Evolutionary conservation across 2,888 invertebrate genomes (phyloP), one percentile per base, ranked within the genome.

Genomic region (Phengaris arion): DNA sequence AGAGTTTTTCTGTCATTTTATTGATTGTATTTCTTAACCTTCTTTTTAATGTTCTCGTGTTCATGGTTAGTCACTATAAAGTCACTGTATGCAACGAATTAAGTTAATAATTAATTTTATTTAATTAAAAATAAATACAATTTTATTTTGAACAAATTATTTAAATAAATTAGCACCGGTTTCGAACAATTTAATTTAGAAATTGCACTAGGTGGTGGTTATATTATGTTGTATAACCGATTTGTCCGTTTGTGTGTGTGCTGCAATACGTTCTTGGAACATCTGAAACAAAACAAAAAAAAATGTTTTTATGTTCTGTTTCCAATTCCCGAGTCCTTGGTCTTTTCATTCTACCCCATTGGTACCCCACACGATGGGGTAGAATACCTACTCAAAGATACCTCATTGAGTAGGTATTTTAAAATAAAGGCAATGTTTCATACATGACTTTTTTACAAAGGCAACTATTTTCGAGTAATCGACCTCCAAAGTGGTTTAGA

Each of bases 271-370:
- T 52, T 72, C 13, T 72, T 72, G 72, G 12, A 35, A 52, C 72
- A 54, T 54, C 72, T 72, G 72, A 54, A 72, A 72, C 54, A 72
- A 52, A 72, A 72, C 2, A 64, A 64, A 64, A 64, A 12, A 64
- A 54, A 35, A 35, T 35, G 35, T 35, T 35, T 35, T 35, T 35
- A 35, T 35, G 35, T 35, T 35, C 35, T 35, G 35, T 35, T 35
- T 35, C 3, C 4, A 35, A 35, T 2, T 35, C 35, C 35, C 35
- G 4, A 35, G 35, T 35, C 4, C 35, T 35, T 35, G 35, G 1
- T 4, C 35, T 35, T 35, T 35, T 2, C 35, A 35, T 35, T 35
- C 35, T 35, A 35, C n/a, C 35, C 4, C 4, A 35, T 35, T n/a
- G n/a, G n/a, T n/a, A n/a, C n/a, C n/a, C n/a, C n/a, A n/a, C n/a